phyloP scores from a whole-genome alignment of 2,888 invertebrate species.

The Cartodere bifasciata region DNA sequence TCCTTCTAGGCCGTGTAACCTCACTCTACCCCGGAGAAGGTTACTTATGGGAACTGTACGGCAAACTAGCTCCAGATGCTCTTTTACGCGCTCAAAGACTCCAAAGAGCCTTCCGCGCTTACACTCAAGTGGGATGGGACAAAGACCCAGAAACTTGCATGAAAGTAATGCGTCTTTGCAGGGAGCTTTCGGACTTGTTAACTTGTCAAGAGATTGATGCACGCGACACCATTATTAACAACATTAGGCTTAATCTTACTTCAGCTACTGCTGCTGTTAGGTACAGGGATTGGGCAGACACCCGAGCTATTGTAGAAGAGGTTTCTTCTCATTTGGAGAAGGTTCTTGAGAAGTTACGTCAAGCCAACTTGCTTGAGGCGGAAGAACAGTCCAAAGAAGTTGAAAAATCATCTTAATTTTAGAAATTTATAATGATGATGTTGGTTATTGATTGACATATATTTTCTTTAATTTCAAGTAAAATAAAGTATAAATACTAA shows the following conservation, averaged over 20 bases:
- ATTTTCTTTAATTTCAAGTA: too few species aligned
- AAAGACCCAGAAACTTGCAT: constrained; percentile 44
- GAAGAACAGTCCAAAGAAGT: too few species aligned
- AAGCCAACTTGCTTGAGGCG: too few species aligned
- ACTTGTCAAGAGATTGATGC: constrained; percentile 34
- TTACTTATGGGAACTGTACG: constrained; percentile 72
- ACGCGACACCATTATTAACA: constrained; percentile 25
- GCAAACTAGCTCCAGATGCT: constrained; percentile 50
- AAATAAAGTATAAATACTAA: too few species aligned
- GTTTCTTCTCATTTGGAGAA: constrained; percentile 16
- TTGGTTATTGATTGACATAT: too few species aligned
- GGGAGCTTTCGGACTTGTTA: constrained; percentile 44
- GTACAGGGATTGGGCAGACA: constrained; percentile 31
- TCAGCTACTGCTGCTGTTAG: constrained; percentile 33
- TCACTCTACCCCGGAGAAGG: constrained; percentile 55
- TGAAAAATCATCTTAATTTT: too few species aligned
- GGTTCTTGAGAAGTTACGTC: constrained; percentile 9
- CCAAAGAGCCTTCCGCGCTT: constrained; percentile 62
- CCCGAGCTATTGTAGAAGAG: constrained; percentile 26
- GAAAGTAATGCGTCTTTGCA: constrained; percentile 49
- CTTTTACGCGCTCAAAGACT: constrained; percentile 55
- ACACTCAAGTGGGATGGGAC: constrained; percentile 52
- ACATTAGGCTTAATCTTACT: constrained; percentile 27
- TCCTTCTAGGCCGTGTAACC: constrained; percentile 64
- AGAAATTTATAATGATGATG: too few species aligned